Evolutionary conservation across 35 echinoderm and acorn worm species (phyloP), one percentile per base, ranked within the genome.

Genomic region (Lytechinus pictus): DNA sequence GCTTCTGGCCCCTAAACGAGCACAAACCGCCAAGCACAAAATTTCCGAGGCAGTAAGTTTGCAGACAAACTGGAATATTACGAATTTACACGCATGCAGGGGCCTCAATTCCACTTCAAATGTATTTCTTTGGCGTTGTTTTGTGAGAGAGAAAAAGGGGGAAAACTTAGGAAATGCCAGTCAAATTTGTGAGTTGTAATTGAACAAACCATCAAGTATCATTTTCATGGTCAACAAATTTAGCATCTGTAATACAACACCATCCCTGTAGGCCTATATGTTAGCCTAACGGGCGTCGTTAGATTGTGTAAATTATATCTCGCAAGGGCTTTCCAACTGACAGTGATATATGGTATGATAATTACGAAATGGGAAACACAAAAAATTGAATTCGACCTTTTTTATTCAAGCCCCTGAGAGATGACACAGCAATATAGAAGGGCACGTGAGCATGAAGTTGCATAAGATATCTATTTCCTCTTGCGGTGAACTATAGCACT

Each of bases 1-100:
- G 44, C 56, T 24, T 86, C 53, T 11, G 57, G 96, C 95, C 95
- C 94, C 95, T 24, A 28, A 95, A 54, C 86, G 79, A 95, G 95
- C 86, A 95, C 55, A 95, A 60, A 95, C 88, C 88, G 33, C 52
- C 28, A 90, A 54, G 52, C 33, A 44, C 88, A 52, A 44, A 54
- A 54, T 44, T 44, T 44, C 88, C 52, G 0, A 21, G 3, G n/a
- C 66, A 79, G 66, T 24, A 16, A 79, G 66, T 79, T 24, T 3
- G 66, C 19, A 79, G 66, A 79, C 66, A 79, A 7, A 79, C 8
- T 24, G 66, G 66, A 24, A 79, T 79, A 79, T 19, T 71, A 79
- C n/a, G 21, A 16, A 79, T n/a, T 79, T 79, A 79, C 4, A 79
- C 66, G 66, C 66, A 7, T 79, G 66, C 66, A 16, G 19, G 66